Evolutionary conservation across 2,888 invertebrate genomes (phyloP).

Genomic region (Fissipunctia ypsillon): DNA sequence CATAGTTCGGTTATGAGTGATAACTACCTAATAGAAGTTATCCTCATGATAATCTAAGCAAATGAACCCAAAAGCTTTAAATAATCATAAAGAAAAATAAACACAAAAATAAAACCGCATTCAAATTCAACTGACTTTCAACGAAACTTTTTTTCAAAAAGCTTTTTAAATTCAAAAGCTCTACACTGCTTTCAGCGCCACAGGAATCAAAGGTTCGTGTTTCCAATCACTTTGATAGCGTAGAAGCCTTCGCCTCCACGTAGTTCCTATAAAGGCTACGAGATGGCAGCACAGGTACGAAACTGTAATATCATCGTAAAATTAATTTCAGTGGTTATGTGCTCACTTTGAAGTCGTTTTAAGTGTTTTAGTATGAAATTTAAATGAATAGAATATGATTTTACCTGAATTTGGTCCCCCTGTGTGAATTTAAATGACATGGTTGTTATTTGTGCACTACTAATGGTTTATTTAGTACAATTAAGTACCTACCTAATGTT

Average conservation of each 20-base stretch:
- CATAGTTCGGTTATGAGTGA: background rate
- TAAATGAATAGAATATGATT: conserved; percentile 26
- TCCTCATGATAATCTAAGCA: background rate
- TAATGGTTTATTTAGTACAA: background rate
- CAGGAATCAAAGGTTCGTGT: conserved; percentile 71
- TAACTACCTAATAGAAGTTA: background rate
- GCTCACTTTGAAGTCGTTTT: conserved; percentile 59
- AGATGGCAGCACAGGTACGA: conserved; percentile 80
- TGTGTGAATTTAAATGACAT: background rate
- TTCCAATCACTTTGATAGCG: conserved; percentile 76
- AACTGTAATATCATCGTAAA: conserved; percentile 60
- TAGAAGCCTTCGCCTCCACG: conserved; percentile 81
- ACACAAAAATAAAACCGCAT: background rate
- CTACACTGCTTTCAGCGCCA: conserved; percentile 70
- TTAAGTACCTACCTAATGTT: background rate
- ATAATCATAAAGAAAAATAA: background rate
- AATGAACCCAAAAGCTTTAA: background rate
- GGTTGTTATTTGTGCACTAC: background rate
- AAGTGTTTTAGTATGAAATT: conserved; percentile 51
- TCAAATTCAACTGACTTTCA: background rate
- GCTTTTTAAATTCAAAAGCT: background rate
- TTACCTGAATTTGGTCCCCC: background rate
- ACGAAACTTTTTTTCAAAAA: background rate
- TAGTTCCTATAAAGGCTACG: conserved; percentile 74
- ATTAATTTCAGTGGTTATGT: conserved; percentile 62